Conservation (phyloP, 2,888 invertebrate genomes). For the Cantharis nigra region DNA sequence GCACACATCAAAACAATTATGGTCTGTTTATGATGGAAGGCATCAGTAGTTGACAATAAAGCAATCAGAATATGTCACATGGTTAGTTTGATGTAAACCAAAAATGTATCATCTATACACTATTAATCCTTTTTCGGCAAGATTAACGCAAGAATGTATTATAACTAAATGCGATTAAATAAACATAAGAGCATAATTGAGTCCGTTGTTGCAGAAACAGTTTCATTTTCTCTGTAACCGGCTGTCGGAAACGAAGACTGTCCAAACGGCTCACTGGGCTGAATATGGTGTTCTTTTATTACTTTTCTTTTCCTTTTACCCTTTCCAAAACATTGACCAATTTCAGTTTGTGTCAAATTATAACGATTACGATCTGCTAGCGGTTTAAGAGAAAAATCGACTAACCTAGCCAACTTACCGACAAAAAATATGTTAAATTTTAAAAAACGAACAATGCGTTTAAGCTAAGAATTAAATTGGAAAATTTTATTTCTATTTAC, state of each 20-base stretch:
- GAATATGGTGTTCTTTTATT: conserved; percentile 50
- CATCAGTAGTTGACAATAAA: conserved; percentile 42
- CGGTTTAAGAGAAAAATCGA: conserved; percentile 25
- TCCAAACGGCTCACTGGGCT: conserved; percentile 42
- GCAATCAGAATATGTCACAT: conserved; percentile 46
- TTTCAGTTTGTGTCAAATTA: conserved; percentile 52
- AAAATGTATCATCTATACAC: not conserved
- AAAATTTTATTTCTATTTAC: not conserved
- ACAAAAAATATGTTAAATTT: not conserved
- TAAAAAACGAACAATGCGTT: not conserved
- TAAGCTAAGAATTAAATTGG: not conserved
- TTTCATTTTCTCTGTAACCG: conserved; percentile 49
- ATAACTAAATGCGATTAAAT: conserved; percentile 21
- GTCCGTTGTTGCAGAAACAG: conserved; percentile 38
- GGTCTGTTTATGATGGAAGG: conserved; percentile 42
- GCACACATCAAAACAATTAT: conserved; percentile 13
- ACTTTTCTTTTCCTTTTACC: conserved; percentile 49
- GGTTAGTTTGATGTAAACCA: conserved; percentile 43
- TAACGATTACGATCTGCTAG: conserved; percentile 51
- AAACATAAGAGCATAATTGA: conserved; percentile 15
- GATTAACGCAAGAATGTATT: not conserved
- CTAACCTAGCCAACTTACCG: conserved; percentile 1
- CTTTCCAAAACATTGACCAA: conserved; percentile 52
- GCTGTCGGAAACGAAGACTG: conserved; percentile 30
- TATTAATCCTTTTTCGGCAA: not conserved